Percentiles rank a stretch among this genome's conserved stretches.
Conservation (phyloP, 30 jellyfish, hydroid and myxozoan species). For the Aurelia sp. region DNA sequence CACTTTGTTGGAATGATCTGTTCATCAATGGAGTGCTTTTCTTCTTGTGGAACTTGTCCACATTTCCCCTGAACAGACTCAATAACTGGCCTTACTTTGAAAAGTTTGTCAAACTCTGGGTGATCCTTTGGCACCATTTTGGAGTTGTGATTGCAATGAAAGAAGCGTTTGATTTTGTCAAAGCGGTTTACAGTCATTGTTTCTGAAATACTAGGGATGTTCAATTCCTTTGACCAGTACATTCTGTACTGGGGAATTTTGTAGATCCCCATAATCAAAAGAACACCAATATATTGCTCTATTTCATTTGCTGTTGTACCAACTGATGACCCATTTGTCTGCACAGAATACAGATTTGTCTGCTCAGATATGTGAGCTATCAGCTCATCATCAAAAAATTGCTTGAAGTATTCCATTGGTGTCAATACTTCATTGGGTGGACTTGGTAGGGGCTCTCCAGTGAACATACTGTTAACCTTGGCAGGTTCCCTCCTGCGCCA, state of each 20-base stretch:
- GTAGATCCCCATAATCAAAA: background rate
- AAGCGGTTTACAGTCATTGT: no score
- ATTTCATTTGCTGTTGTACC: constrained; percentile 10
- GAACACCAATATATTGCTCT: constrained; percentile 4
- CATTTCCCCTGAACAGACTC: no score
- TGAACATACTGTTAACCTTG: background rate
- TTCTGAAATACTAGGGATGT: background rate
- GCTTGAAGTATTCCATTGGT: constrained; percentile 2
- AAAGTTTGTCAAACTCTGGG: no score
- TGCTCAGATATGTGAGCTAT: background rate
- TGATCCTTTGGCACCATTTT: no score
- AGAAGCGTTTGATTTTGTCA: no score
- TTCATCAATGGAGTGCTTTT: constrained; percentile 1
- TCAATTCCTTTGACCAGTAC: constrained; percentile 36
- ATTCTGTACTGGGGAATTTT: constrained; percentile 43
- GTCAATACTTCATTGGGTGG: background rate
- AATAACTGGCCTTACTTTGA: no score
- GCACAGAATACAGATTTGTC: constrained; percentile 21
- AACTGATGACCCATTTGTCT: background rate
- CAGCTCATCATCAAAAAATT: constrained; percentile 7
- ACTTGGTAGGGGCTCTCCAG: background rate
- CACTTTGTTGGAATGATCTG: constrained; percentile 19
- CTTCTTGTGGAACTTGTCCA: no score
- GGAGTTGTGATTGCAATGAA: no score
- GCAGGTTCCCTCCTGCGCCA: background rate